Percentiles rank a stretch among this genome's conserved stretches.
These are phyloP conservation scores for Naso thynnoides DNA, from an alignment of 2,797 vertebrate genomes.

Conservation along the genomic window DNA sequence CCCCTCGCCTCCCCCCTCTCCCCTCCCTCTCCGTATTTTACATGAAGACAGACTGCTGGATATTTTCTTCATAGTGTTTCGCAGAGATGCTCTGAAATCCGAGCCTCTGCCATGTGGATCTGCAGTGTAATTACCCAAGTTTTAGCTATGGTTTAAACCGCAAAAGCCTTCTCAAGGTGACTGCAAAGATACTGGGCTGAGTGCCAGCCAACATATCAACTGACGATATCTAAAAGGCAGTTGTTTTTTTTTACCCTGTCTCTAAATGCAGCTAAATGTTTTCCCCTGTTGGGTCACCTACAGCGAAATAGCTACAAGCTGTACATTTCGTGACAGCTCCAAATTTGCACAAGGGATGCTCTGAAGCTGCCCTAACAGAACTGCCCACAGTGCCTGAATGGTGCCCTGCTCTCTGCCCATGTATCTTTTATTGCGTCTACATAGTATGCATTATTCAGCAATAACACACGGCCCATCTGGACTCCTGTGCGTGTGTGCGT, in stretches of 20 bases:
- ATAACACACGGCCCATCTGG: constrained; percentile 82
- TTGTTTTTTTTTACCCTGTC: constrained; percentile 13
- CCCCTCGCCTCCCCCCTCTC: not conserved
- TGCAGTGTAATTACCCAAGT: constrained; percentile 75
- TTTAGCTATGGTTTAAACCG: constrained; percentile 67
- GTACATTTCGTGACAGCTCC: constrained; percentile 48
- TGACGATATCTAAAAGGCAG: constrained; percentile 63
- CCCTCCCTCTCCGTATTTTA: constrained; percentile 36
- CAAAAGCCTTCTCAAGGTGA: constrained; percentile 78
- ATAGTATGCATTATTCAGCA: constrained; percentile 87
- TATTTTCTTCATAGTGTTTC: constrained; percentile 65
- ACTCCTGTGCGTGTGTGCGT: constrained; percentile 51
- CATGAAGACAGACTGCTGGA: constrained; percentile 61
- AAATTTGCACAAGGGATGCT: constrained; percentile 58
- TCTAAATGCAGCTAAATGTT: constrained; percentile 55
- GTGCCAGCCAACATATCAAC: constrained; percentile 68
- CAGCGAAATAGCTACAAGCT: constrained; percentile 55
- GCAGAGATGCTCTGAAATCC: constrained; percentile 69
- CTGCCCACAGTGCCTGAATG: constrained; percentile 57
- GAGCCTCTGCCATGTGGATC: constrained; percentile 68
- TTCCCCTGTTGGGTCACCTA: constrained; percentile 58
- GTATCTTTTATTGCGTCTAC: constrained; percentile 87
- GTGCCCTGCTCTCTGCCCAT: constrained; percentile 73
- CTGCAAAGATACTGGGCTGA: constrained; percentile 72
- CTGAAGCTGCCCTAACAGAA: constrained; percentile 53